Conservation (phyloP, 2,888 invertebrate species). For the Andricus curvator region DNA sequence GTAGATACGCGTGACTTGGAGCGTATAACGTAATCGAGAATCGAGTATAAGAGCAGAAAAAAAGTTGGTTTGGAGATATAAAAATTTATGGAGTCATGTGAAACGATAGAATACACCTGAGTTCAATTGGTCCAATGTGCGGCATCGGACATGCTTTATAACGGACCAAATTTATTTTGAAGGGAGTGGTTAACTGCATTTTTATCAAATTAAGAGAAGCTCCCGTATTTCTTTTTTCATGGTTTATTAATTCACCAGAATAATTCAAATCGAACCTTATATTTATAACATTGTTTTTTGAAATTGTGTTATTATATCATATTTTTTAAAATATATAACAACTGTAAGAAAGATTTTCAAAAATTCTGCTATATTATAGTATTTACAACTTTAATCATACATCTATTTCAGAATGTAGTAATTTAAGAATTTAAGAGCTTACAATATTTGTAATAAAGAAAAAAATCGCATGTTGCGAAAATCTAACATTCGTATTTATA, state of each 20-base stretch:
- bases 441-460: background rate
- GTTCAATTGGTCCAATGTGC: background rate
- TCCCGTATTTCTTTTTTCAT: background rate
- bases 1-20: background rate
- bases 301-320: too few species aligned
- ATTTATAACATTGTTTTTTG: too few species aligned
- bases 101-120: conserved; percentile 1
- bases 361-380: too few species aligned
- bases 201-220: background rate
- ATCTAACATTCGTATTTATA: background rate
- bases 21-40: background rate
- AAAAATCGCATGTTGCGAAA: background rate
- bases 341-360: too few species aligned
- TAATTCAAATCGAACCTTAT: background rate
- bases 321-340: too few species aligned
- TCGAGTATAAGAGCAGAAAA: background rate
- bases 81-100: background rate
- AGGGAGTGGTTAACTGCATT: conserved; percentile 7
- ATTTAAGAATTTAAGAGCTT: too few species aligned
- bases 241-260: background rate
- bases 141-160: background rate
- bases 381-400: too few species aligned
- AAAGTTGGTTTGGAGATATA: background rate
- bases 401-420: too few species aligned
- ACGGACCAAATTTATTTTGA: background rate